Evolutionary conservation across 2,888 invertebrate genomes (phyloP).

Genomic region (Drosophila nr. medialis): DNA sequence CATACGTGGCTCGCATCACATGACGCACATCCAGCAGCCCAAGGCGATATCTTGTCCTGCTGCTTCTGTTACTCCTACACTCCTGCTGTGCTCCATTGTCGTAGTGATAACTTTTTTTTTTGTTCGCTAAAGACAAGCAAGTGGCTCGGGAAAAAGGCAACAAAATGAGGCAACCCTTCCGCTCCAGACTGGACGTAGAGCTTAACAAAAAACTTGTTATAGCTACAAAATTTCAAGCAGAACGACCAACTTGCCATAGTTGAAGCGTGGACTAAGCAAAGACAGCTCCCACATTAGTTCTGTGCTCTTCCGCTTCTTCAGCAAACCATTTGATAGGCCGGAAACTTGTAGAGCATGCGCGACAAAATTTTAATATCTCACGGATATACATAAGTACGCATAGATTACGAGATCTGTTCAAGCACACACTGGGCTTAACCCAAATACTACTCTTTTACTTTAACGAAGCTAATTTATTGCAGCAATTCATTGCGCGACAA

Average conservation of each 20-base stretch:
- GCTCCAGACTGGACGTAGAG: constrained; percentile 11
- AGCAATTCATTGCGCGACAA: neutral
- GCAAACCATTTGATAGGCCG: constrained; percentile 18
- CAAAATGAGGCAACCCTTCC: constrained; percentile 27
- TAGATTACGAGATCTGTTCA: constrained; percentile 5
- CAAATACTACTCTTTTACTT: neutral
- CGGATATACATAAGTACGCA: constrained; percentile 1
- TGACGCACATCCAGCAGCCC: constrained; percentile 17
- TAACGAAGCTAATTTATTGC: neutral
- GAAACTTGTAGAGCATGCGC: constrained; percentile 25
- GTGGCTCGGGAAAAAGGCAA: constrained; percentile 25
- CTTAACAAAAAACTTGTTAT: constrained; percentile 24
- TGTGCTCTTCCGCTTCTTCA: neutral
- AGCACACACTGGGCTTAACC: neutral
- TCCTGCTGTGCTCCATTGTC: constrained; percentile 47
- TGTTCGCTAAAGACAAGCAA: constrained; percentile 38
- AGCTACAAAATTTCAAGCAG: constrained; percentile 18
- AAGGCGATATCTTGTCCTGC: constrained; percentile 19
- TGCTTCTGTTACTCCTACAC: constrained; percentile 14
- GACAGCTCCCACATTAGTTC: neutral
- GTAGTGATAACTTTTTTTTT: constrained; percentile 14
- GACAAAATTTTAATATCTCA: constrained; percentile 15
- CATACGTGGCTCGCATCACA: constrained; percentile 67
- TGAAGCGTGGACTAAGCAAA: constrained; percentile 2
- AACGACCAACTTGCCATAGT: constrained; percentile 12